Conservation (phyloP, 2,888 invertebrate species). For the Stegophylla sp. region DNA sequence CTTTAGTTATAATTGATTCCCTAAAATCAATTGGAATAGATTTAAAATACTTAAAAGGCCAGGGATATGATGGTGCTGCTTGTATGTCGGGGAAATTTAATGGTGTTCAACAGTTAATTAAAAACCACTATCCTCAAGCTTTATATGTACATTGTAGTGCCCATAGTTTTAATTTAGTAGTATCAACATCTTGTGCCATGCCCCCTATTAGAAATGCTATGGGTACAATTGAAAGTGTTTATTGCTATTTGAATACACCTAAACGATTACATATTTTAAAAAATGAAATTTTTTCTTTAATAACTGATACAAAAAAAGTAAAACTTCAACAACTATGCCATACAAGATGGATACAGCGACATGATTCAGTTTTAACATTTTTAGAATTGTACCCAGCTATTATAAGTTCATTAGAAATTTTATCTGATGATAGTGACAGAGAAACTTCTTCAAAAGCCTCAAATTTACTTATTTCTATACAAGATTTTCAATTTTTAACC, state of each 20-base stretch:
- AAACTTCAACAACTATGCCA: constrained; percentile 7
- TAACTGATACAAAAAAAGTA: constrained; percentile 19
- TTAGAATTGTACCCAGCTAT: constrained; percentile 15
- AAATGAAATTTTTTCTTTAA: constrained; percentile 17
- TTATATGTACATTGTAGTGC: constrained; percentile 39
- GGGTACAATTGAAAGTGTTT: constrained; percentile 25
- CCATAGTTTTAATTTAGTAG: constrained; percentile 48
- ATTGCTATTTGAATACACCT: constrained; percentile 24
- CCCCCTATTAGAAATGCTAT: constrained; percentile 27
- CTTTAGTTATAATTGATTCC: constrained; percentile 13
- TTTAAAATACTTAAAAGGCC: constrained; percentile 48
- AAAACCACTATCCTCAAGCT: constrained; percentile 18
- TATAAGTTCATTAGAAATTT: constrained; percentile 23
- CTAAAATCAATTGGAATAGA: constrained; percentile 26
- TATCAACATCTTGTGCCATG: neutral
- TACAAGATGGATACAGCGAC: neutral
- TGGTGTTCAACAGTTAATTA: constrained; percentile 44
- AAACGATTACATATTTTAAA: constrained; percentile 24
- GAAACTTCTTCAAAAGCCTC: constrained; percentile 17
- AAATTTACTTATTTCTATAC: constrained; percentile 21
- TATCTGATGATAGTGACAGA: constrained; percentile 17
- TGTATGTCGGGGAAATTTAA: constrained; percentile 58
- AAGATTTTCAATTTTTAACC: constrained; percentile 21
- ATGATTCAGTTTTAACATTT: constrained; percentile 2
- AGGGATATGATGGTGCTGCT: constrained; percentile 60